Evolutionary conservation across 2,888 invertebrate species (phyloP).

Genomic region (Cheilosia scutellata): DNA sequence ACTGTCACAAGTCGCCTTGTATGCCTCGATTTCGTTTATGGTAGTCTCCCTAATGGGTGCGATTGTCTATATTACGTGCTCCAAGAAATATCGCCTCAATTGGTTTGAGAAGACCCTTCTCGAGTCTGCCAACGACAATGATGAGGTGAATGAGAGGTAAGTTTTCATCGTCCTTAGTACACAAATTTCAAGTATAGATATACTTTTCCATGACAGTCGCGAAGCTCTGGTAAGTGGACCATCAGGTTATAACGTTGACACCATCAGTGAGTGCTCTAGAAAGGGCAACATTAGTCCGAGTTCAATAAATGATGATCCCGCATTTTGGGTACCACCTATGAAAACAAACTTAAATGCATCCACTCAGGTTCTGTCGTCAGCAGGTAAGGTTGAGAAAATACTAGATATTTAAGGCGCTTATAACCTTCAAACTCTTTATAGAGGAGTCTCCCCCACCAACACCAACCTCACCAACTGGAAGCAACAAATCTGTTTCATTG

Average conservation of each 20-base stretch:
- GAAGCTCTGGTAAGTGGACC: slow-evolving; percentile 83
- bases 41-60: slow-evolving; percentile 84
- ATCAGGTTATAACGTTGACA: slow-evolving; percentile 83
- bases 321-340: slow-evolving; percentile 84
- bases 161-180: not conserved
- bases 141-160: slow-evolving; percentile 83
- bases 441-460: slow-evolving; percentile 84
- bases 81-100: slow-evolving; percentile 85
- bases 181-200: too few relatives aligned
- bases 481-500: slow-evolving; percentile 83
- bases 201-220: slow-evolving; percentile 79
- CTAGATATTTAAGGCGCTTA: too few relatives aligned
- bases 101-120: slow-evolving; percentile 87
- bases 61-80: slow-evolving; percentile 85
- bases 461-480: slow-evolving; percentile 84
- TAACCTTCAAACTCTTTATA: slow-evolving; percentile 13
- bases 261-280: slow-evolving; percentile 83
- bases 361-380: slow-evolving; percentile 72
- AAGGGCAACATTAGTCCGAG: slow-evolving; percentile 83
- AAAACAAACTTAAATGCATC: slow-evolving; percentile 76
- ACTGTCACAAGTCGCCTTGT: slow-evolving; percentile 84
- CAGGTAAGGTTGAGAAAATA: slow-evolving; percentile 59
- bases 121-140: slow-evolving; percentile 84
- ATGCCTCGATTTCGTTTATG: slow-evolving; percentile 85
- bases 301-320: slow-evolving; percentile 83